A percentile compares a stretch with the other conserved stretches of the same genome.
These are phyloP conservation scores for Gasteruption jaculator DNA, from an alignment of 2,888 invertebrate species.

Conservation along the genomic window DNA sequence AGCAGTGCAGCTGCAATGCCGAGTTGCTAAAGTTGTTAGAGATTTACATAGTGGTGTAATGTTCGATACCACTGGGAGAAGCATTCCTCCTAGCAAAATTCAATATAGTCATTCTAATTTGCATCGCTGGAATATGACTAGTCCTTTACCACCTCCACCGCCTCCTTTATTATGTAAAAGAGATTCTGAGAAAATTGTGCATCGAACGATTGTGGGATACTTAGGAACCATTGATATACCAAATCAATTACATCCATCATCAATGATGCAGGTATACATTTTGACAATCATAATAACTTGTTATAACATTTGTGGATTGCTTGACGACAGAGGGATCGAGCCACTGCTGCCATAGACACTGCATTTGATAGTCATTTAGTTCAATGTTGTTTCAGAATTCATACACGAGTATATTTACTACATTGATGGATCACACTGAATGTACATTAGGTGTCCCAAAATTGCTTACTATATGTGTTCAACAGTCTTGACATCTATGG, in stretches of 20 bases:
- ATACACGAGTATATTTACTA: too few relatives aligned
- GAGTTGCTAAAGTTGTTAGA: constrained; percentile 54
- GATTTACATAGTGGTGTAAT: constrained; percentile 55
- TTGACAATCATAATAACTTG: background rate
- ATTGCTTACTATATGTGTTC: too few relatives aligned
- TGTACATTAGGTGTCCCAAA: too few relatives aligned
- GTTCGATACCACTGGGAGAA: constrained; percentile 46
- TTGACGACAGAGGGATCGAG: too few relatives aligned
- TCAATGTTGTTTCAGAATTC: too few relatives aligned
- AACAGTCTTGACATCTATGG: too few relatives aligned
- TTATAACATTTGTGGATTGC: background rate
- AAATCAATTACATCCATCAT: constrained; percentile 70
- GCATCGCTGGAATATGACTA: constrained; percentile 49
- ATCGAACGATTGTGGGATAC: constrained; percentile 87
- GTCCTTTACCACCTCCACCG: constrained; percentile 48
- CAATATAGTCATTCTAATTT: constrained; percentile 37
- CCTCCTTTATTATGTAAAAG: constrained; percentile 43
- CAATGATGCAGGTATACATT: constrained; percentile 59
- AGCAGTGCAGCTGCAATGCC: constrained; percentile 43
- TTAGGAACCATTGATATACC: constrained; percentile 96
- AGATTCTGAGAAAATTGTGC: constrained; percentile 59
- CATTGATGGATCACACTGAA: too few relatives aligned
- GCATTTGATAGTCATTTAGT: too few relatives aligned
- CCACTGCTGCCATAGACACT: too few relatives aligned
- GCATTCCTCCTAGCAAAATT: constrained; percentile 32